Evolutionary conservation across 2,888 invertebrate genomes (phyloP).

Genomic region (Torymus tubicola): DNA sequence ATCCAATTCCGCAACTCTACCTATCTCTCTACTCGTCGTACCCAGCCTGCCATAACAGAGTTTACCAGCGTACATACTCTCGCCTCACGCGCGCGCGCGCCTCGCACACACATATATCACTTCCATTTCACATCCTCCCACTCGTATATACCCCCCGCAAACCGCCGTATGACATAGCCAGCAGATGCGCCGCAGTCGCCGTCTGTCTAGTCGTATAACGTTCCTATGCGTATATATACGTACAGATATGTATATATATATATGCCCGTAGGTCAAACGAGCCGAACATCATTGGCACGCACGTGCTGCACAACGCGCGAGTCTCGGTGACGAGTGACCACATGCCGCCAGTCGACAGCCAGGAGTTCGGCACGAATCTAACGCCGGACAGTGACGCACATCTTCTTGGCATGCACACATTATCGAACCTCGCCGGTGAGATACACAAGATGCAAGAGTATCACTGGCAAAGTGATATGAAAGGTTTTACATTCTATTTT

Average conservation of each 20-base stretch:
- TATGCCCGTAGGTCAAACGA: constrained; percentile 66
- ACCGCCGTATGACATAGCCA: too few relatives aligned
- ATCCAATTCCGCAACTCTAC: too few relatives aligned
- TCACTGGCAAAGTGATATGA: constrained; percentile 67
- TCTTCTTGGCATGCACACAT: constrained; percentile 58
- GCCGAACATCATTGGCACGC: constrained; percentile 70
- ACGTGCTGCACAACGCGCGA: constrained; percentile 57
- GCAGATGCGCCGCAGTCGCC: too few relatives aligned
- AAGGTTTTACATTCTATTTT: constrained; percentile 5
- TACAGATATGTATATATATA: neutral
- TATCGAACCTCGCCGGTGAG: constrained; percentile 70
- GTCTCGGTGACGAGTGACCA: constrained; percentile 61
- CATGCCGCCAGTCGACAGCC: constrained; percentile 45
- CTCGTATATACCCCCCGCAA: too few relatives aligned
- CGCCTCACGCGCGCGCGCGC: too few relatives aligned
- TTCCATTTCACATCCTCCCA: too few relatives aligned
- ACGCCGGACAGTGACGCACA: constrained; percentile 61
- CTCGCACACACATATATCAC: too few relatives aligned
- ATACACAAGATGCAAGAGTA: constrained; percentile 67
- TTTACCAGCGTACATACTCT: too few relatives aligned
- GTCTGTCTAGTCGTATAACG: too few relatives aligned
- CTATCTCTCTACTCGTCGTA: too few relatives aligned
- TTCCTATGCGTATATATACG: too few relatives aligned
- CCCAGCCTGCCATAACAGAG: too few relatives aligned
- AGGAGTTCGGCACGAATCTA: constrained; percentile 56